Conservation (phyloP, 1,140 invertebrate genomes). For the Formica selysi region DNA sequence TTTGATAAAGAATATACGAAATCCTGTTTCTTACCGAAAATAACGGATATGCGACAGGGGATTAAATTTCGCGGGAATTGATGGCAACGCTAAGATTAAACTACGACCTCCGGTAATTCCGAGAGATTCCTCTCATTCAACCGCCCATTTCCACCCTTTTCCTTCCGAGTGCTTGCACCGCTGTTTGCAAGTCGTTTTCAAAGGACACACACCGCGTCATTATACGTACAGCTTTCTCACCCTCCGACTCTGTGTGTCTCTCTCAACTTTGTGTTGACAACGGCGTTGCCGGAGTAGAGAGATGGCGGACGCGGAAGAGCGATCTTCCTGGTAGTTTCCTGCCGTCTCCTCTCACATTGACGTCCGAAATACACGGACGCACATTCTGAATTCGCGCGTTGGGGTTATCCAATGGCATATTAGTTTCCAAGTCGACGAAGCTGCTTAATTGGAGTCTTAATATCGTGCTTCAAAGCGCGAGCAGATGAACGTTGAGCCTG, state of each 20-base stretch:
- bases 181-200: conserved; percentile 63
- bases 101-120: conserved; percentile 56
- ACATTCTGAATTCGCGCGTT: conserved; percentile 62
- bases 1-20: background rate
- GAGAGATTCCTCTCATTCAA: conserved; percentile 58
- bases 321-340: conserved; percentile 54
- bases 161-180: conserved; percentile 41
- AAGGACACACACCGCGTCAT: conserved; percentile 54
- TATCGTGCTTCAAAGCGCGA: conserved; percentile 74
- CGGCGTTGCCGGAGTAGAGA: background rate
- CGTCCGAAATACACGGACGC: conserved; percentile 26
- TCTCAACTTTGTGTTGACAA: conserved; percentile 22
- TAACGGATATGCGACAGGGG: conserved; percentile 27
- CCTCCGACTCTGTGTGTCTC: background rate
- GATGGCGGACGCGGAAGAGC: conserved; percentile 44
- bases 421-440: conserved; percentile 71
- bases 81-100: conserved; percentile 59
- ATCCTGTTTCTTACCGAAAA: background rate
- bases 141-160: conserved; percentile 35
- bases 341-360: conserved; percentile 44
- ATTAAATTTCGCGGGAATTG: conserved; percentile 65
- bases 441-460: conserved; percentile 76
- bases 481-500: conserved; percentile 55
- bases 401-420: conserved; percentile 71
- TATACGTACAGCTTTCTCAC: conserved; percentile 48